Conservation (phyloP, 2,113 vertebrate genomes). For the Amazona vittata region DNA sequence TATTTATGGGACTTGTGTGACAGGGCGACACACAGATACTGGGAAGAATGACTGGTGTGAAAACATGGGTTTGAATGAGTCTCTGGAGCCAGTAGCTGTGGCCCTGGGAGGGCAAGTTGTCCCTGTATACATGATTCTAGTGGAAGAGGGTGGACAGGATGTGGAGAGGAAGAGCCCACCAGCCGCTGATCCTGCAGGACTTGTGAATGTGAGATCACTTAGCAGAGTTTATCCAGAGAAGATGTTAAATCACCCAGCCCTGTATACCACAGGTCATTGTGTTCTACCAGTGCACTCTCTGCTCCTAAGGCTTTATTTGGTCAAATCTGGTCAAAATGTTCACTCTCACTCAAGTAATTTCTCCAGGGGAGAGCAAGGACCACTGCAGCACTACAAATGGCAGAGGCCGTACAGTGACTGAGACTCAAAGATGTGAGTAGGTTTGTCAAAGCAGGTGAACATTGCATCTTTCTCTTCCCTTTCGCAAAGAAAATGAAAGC, state of each 20-base stretch:
- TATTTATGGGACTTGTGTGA: background rate
- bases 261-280: background rate
- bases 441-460: background rate
- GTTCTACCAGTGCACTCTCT: fast-evolving
- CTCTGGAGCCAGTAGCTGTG: background rate
- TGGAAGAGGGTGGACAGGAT: background rate
- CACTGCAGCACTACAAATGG: fast-evolving
- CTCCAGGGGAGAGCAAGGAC: background rate
- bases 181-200: background rate
- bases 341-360: background rate
- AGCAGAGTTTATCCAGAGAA: background rate
- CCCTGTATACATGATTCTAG: fast-evolving
- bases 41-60: background rate
- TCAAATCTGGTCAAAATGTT: background rate
- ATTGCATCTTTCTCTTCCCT: background rate
- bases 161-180: background rate
- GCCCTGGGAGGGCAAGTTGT: background rate
- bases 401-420: background rate
- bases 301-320: background rate
- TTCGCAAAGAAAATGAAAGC: background rate
- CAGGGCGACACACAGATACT: background rate
- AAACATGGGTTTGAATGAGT: fast-evolving
- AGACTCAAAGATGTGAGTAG: background rate
- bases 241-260: background rate
- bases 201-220: fast-evolving